phyloP scores from a whole-genome alignment of 2,113 vertebrate species.

The Peromyscus leucopus region DNA sequence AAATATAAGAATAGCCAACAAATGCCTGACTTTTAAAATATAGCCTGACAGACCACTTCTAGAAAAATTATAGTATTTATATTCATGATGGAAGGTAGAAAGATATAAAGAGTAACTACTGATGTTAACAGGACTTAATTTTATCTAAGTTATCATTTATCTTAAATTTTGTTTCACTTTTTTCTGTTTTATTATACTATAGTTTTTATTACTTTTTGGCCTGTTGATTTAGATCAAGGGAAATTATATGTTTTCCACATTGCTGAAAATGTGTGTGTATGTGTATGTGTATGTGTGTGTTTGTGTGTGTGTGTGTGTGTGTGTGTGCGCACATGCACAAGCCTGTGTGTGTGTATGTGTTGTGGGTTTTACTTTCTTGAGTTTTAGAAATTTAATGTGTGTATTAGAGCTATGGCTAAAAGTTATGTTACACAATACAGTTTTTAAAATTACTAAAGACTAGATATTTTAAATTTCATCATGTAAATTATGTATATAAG shows the following conservation, averaged over 20 bases:
- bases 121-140: not conserved
- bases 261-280: not conserved
- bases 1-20: not conserved
- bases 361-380: not conserved
- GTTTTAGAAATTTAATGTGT: not conserved
- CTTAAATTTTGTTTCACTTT: not conserved
- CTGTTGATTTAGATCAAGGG: not conserved
- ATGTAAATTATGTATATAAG: not conserved
- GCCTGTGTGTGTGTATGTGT: not conserved
- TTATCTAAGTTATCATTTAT: not conserved
- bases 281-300: not conserved
- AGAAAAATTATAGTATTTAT: not conserved
- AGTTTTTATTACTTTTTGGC: not conserved
- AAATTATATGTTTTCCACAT: not conserved
- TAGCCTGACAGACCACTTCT: not conserved
- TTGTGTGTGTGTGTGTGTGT: not conserved
- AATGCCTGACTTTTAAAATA: not conserved
- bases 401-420: not conserved
- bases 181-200: not conserved
- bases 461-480: not conserved
- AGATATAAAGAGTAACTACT: not conserved
- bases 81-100: not conserved
- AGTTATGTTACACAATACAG: not conserved
- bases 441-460: not conserved
- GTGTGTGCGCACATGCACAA: not conserved